Evolutionary conservation across 1,140 invertebrate species (phyloP), one percentile per base, ranked within the genome.

Genomic region (Tetragnatha versicolor): DNA sequence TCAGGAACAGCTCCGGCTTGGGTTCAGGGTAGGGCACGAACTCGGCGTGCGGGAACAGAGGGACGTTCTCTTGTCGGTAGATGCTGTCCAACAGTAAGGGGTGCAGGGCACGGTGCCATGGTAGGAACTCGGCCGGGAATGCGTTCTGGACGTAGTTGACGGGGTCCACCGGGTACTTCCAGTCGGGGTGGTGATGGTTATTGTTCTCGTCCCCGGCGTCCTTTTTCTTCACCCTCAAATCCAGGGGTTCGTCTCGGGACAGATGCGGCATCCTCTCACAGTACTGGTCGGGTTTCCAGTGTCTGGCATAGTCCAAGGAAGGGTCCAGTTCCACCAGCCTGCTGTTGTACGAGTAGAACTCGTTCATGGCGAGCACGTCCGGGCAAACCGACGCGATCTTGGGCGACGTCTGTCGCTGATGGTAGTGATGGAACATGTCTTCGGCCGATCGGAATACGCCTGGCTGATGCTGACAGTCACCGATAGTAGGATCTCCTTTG

Each of bases 171-270:
- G 47, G 25, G 10, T 47, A 49, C 17, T 73, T 69, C 77, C 72
- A 75, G 0, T 75, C 39, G 20, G n/a, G 17, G n/a, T n/a, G n/a
- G n/a, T n/a, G n/a, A n/a, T n/a, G n/a, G 66, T 84, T 85, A 77
- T 85, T 86, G 33, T 69, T 70, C 33, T 69, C 63, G 17, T 83
- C 84, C 9, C 4, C 5, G 20, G 53, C 85, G 83, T 93, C 92
- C 83, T 94, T 95, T 84, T 92, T 91, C 51, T 93, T 93, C 51
- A 95, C 89, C 79, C 93, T 89, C 10, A 96, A 88, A 84, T 95
- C 94, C 53, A 96, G 86, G 2, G 94, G 94, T 83, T 93, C 91
- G 80, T 93, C 92, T 37, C 53, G 65, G 17, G 22, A 37, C 14
- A 70, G 51, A 27, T 37, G 60, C 31, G 39, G 60, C 17, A 55